Evolutionary conservation across 2,888 invertebrate species (phyloP).

Genomic region (Himalopsyche japonica): DNA sequence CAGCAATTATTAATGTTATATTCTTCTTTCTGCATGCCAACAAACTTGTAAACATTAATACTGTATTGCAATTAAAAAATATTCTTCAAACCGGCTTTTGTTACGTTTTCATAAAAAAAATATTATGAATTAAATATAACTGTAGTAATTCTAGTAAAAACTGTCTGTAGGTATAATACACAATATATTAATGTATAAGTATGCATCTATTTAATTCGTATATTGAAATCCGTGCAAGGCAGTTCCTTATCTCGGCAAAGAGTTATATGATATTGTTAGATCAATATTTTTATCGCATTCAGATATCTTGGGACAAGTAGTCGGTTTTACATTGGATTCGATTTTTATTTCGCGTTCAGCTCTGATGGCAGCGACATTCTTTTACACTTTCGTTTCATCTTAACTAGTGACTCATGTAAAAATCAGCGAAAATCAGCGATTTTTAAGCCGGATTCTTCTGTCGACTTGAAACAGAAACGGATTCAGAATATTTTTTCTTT

Average conservation of each 20-base stretch:
- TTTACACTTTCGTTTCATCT: neutral
- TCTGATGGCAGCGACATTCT: neutral
- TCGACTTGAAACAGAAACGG: neutral
- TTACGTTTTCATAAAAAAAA: neutral
- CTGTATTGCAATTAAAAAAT: neutral
- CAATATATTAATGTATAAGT: too few species aligned
- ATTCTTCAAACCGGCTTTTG: neutral
- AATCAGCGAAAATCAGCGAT: neutral
- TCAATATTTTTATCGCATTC: constrained; percentile 22
- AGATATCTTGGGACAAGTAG: neutral
- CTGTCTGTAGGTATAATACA: too few species aligned
- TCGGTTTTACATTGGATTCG: neutral
- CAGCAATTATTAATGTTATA: too few species aligned
- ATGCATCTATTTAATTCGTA: neutral
- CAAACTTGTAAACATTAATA: too few species aligned
- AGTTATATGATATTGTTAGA: constrained; percentile 18
- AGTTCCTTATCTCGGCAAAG: constrained; percentile 29
- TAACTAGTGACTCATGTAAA: neutral
- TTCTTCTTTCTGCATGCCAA: too few species aligned
- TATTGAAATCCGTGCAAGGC: constrained; percentile 19
- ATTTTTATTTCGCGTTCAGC: neutral
- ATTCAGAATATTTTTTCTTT: neutral
- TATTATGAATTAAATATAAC: too few species aligned
- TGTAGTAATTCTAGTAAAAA: too few species aligned
- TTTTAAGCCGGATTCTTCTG: neutral